Evolutionary conservation across 2,797 vertebrate genomes (phyloP), one percentile per base, ranked within the genome.

Genomic region (Lithobates sylvaticus): DNA sequence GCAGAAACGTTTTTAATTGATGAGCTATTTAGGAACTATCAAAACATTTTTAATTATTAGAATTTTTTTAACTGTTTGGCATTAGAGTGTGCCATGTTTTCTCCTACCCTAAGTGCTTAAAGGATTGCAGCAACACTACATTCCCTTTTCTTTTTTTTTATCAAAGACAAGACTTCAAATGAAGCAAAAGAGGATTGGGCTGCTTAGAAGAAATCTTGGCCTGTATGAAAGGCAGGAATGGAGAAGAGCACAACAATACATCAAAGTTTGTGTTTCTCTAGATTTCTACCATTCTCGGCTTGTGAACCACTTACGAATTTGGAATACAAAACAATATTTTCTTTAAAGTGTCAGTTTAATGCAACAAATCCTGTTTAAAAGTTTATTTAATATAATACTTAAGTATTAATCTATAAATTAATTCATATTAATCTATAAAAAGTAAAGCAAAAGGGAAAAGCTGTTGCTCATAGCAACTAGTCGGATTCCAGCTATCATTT

Each of bases 151-250:
- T 36, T 39, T 32, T 21, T 18, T 61, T 65, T 65, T 65, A 65
- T 65, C 61, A 65, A 23, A 65, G 23, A 26, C n/a, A 26, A 65
- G n/a, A 26, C n/a, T 65, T 65, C 61, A 65, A 65, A 65, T 65
- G n/a, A 26, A 65, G 61, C 61, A 26, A 65, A 65, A 65, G n/a
- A 65, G 61, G 61, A 65, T 65, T 65, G 61, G n/a, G 61, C 61
- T 26, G 61, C n/a, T 65, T 65, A 26, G 61, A 65, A 65, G n/a
- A 65, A 65, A 10, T 65, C 21, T 26, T 26, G 61, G 61, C 21
- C 61, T 65, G 21, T 65, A 65, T 65, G 61, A 65, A 65, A 65
- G 61, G 61, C 61, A 65, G 61, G 61, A 65, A 23, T 54, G 50
- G 23, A 23, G 61, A 65, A 65, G 61, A 65, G 21, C n/a, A 65